A percentile compares a stretch with the other conserved stretches of the same genome.
Evolutionary conservation across 2,113 vertebrate genomes (phyloP).

Genomic region (Cariama cristata): DNA sequence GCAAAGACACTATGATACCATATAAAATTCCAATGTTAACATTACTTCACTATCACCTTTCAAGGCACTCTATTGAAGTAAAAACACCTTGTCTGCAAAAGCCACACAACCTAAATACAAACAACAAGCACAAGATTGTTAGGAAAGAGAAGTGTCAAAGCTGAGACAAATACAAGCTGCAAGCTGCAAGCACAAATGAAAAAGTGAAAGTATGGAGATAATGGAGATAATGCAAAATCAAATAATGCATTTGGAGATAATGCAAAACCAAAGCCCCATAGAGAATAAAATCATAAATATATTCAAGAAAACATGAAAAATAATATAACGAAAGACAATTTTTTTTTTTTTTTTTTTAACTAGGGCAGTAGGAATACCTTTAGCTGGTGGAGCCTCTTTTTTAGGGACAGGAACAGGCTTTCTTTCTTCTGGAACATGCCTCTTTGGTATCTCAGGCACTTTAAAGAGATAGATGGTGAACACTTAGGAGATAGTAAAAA

Average conservation of each 20-base stretch:
- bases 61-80: not conserved
- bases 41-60: not conserved
- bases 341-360: not conserved
- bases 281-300: not conserved
- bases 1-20: not conserved
- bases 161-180: not conserved
- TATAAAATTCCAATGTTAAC: not conserved
- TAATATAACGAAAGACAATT: not conserved
- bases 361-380: conserved; percentile 70
- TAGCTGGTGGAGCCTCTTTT: conserved; percentile 71
- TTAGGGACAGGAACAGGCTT: conserved; percentile 70
- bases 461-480: conserved; percentile 64
- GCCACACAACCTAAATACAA: not conserved
- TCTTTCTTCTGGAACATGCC: conserved; percentile 74
- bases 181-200: not conserved
- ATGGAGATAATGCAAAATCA: not conserved
- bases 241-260: not conserved
- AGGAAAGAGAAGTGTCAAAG: not conserved
- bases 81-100: not conserved
- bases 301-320: not conserved
- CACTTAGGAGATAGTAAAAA: not conserved
- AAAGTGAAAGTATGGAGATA: not conserved
- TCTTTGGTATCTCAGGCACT: conserved; percentile 78
- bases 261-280: not conserved
- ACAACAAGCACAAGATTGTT: not conserved